Conservation (phyloP, 2,797 vertebrate species). For the Bucorvus abyssinicus region DNA sequence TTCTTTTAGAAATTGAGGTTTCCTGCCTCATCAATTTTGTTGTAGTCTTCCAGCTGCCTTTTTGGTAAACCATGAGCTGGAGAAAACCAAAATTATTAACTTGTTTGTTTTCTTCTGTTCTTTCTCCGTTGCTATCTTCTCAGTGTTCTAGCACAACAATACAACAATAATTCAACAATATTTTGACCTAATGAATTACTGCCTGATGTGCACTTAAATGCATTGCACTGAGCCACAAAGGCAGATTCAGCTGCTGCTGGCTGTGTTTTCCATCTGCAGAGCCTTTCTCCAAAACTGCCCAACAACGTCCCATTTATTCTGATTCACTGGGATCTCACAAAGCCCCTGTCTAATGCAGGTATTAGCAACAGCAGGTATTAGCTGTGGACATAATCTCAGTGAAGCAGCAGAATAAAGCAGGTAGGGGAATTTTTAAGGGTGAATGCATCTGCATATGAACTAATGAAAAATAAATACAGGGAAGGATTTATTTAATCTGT, state of each 20-base stretch:
- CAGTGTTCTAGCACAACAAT: background rate
- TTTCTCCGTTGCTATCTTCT: background rate
- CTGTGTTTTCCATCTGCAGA: background rate
- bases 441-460: background rate
- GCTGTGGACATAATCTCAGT: background rate
- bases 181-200: background rate
- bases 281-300: background rate
- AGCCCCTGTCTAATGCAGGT: background rate
- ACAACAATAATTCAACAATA: background rate
- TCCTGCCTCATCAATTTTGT: background rate
- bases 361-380: background rate
- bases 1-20: background rate
- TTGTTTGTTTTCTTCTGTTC: background rate
- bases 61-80: background rate
- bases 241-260: background rate
- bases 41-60: background rate
- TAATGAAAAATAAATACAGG: background rate
- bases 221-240: background rate
- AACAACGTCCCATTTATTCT: background rate
- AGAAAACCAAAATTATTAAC: background rate
- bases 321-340: background rate
- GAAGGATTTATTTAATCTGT: slow-evolving; percentile 20
- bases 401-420: background rate
- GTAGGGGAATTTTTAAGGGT: background rate
- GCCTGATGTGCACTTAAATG: background rate